Percentiles rank a stretch among this genome's conserved stretches.
Conservation (phyloP, 2,113 vertebrate species). For the Brienomyrus brachyistius region DNA sequence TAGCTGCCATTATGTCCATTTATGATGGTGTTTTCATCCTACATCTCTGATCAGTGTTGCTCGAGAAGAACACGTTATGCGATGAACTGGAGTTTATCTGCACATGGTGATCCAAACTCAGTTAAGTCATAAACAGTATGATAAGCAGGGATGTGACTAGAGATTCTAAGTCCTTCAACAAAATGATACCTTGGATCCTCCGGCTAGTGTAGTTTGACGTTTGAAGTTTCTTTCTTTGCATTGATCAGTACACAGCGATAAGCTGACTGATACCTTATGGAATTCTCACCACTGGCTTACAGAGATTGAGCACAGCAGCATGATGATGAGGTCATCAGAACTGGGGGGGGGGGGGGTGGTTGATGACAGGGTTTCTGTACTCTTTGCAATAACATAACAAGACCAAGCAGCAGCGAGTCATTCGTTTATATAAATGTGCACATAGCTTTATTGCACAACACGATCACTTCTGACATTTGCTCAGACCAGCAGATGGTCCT, state of each 20-base stretch:
- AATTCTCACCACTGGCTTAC: neutral
- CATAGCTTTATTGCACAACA: neutral
- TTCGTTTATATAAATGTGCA: neutral
- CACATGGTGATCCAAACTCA: neutral
- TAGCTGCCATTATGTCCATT: neutral
- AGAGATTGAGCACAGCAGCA: neutral
- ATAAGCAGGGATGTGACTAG: neutral
- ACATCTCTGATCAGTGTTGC: neutral
- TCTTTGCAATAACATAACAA: neutral
- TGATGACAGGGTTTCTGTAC: neutral
- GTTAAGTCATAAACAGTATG: neutral
- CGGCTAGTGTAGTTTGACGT: neutral
- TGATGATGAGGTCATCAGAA: neutral
- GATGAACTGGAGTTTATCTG: neutral
- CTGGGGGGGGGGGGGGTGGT: too few relatives aligned
- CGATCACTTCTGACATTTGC: neutral
- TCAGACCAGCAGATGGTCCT: neutral
- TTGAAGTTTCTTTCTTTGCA: neutral
- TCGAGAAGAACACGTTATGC: neutral
- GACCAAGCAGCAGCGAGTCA: neutral
- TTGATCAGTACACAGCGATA: neutral
- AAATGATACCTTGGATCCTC: neutral
- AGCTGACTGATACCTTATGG: neutral
- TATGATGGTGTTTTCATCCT: neutral
- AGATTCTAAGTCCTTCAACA: neutral